Conservation (phyloP, 2,888 invertebrate genomes). For the Ecliptopera silaceata region DNA sequence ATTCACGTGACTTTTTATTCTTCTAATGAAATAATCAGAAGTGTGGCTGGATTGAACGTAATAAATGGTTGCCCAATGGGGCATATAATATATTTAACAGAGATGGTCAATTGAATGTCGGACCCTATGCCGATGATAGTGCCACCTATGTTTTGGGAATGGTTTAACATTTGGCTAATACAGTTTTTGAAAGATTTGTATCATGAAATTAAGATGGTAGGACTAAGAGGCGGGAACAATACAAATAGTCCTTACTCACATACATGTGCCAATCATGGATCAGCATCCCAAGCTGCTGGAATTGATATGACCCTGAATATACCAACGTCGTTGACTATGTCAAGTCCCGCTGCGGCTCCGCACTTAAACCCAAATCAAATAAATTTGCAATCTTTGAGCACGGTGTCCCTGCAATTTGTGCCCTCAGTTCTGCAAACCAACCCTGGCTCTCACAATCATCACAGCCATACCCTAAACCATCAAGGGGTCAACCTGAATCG, state of each 20-base stretch:
- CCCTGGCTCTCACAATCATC: constrained; percentile 25
- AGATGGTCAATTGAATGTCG: constrained; percentile 32
- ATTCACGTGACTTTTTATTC: constrained; percentile 29
- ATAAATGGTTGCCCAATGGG: constrained; percentile 31
- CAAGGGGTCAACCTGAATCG: constrained; percentile 20
- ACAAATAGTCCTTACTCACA: constrained; percentile 63
- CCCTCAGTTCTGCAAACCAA: constrained; percentile 41
- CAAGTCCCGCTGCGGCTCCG: constrained; percentile 54
- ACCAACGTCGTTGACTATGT: constrained; percentile 66
- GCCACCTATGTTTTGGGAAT: constrained; percentile 76
- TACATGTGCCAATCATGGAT: constrained; percentile 62
- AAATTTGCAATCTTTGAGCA: constrained; percentile 61
- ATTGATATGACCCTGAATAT: constrained; percentile 66
- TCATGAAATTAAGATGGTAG: constrained; percentile 80
- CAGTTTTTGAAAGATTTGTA: constrained; percentile 76
- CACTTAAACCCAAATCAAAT: constrained; percentile 60
- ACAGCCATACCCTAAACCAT: constrained; percentile 24
- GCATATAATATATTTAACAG: constrained; percentile 29
- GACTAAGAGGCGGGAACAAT: constrained; percentile 69
- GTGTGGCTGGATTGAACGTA: constrained; percentile 20
- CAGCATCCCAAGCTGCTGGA: constrained; percentile 56
- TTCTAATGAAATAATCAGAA: constrained; percentile 17
- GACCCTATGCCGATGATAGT: constrained; percentile 68
- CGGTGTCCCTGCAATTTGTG: constrained; percentile 61
- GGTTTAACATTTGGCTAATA: constrained; percentile 76